phyloP scores from a whole-genome alignment of 2,797 vertebrate species.

The Syndactyla subalaris region DNA sequence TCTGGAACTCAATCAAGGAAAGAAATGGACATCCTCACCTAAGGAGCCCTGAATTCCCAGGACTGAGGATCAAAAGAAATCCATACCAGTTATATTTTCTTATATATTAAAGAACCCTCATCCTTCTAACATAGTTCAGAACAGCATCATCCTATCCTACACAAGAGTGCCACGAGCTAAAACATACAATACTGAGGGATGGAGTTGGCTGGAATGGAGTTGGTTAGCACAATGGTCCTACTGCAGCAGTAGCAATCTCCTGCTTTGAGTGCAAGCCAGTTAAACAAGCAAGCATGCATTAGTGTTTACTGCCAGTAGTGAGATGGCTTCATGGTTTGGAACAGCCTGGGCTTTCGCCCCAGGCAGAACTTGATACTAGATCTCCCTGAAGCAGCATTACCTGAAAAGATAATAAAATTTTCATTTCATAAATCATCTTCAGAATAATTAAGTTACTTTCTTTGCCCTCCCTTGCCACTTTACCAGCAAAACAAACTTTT shows the following conservation, averaged over 20 bases:
- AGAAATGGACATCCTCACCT: neutral
- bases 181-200: neutral
- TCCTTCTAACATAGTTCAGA: neutral
- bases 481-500: conserved; percentile 9
- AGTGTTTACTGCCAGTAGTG: neutral
- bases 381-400: neutral
- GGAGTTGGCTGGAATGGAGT: neutral
- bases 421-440: neutral
- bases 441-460: conserved; percentile 4
- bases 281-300: neutral
- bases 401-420: neutral
- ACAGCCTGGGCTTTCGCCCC: neutral
- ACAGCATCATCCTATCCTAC: neutral
- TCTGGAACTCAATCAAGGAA: conserved; percentile 86
- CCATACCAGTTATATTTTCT: neutral
- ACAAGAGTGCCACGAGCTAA: neutral
- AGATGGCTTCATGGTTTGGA: neutral
- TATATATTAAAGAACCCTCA: neutral
- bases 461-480: neutral
- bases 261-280: neutral
- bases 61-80: neutral
- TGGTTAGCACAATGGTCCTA: neutral
- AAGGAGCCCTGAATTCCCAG: neutral
- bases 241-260: neutral
- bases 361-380: neutral